These are phyloP conservation scores for Schrankia costaestrigalis DNA, from an alignment of 2,888 invertebrate species.

Conservation along the genomic window DNA sequence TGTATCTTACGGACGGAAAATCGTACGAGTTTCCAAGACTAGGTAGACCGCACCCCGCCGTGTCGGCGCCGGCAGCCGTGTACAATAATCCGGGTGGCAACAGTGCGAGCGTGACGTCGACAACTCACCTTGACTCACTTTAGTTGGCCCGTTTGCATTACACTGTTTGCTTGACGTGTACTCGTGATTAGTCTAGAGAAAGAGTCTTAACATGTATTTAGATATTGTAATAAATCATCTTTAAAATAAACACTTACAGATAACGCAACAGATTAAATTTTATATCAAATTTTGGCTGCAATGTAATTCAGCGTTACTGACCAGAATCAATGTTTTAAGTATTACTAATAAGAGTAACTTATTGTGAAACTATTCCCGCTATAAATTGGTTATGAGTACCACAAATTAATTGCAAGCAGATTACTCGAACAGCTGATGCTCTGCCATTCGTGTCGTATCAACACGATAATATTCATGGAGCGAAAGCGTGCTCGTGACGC, in stretches of 20 bases:
- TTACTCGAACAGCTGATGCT: conserved; percentile 70
- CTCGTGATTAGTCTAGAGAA: conserved; percentile 58
- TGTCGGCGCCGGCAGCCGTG: conserved; percentile 47
- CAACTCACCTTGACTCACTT: conserved; percentile 76
- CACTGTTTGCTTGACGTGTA: conserved; percentile 53
- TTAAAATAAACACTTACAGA: conserved; percentile 1
- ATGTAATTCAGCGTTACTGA: too few relatives aligned
- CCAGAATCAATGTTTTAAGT: conserved; percentile 11
- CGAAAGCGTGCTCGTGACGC: conserved; percentile 59
- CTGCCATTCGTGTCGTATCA: conserved; percentile 58
- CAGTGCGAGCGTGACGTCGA: conserved; percentile 57
- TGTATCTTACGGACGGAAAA: conserved; percentile 36
- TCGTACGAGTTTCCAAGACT: conserved; percentile 42
- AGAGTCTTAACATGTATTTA: conserved; percentile 30
- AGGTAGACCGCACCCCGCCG: conserved; percentile 54
- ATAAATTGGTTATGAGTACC: conserved; percentile 63
- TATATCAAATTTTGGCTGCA: too few relatives aligned
- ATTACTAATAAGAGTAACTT: conserved; percentile 39
- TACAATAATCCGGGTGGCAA: conserved; percentile 71
- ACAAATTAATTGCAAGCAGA: conserved; percentile 58
- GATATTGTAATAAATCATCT: conserved; percentile 4
- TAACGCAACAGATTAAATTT: too few relatives aligned
- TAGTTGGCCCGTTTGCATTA: conserved; percentile 65
- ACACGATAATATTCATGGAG: conserved; percentile 58
- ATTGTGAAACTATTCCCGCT: conserved; percentile 48